Evolutionary conservation across 2,113 vertebrate genomes (phyloP).

Genomic region (Spheniscus mendiculus): DNA sequence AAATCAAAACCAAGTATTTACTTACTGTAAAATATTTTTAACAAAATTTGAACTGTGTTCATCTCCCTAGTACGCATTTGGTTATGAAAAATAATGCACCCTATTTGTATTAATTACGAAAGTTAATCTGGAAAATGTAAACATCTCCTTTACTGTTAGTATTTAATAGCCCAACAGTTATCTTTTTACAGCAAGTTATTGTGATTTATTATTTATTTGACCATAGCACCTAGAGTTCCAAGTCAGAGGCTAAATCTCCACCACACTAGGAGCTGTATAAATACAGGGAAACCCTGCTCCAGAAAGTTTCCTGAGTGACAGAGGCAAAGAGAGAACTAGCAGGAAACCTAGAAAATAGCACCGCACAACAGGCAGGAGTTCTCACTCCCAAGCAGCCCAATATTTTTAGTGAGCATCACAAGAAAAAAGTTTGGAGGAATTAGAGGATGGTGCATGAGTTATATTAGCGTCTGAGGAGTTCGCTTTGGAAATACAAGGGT

Average conservation of each 20-base stretch:
- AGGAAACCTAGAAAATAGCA: not conserved
- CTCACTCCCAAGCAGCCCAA: not conserved
- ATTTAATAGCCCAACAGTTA: not conserved
- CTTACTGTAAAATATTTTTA: not conserved
- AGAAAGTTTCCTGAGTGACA: not conserved
- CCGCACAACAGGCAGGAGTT: not conserved
- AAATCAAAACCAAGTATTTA: not conserved
- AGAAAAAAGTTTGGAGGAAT: not conserved
- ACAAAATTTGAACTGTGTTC: not conserved
- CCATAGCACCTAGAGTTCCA: not conserved
- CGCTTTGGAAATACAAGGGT: not conserved
- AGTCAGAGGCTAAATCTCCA: not conserved
- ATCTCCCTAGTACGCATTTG: not conserved
- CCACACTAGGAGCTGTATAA: not conserved
- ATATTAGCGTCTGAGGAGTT: accelerated
- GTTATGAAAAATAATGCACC: not conserved
- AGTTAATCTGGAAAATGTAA: not conserved
- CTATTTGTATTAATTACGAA: not conserved
- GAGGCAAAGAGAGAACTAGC: not conserved
- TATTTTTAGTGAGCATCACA: not conserved
- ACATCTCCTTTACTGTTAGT: not conserved
- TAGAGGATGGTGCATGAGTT: accelerated
- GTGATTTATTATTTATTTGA: not conserved
- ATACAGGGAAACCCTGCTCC: not conserved
- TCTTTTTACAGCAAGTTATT: not conserved